Evolutionary conservation across 1,140 invertebrate species (phyloP).

Genomic region (Ips nitidus): DNA sequence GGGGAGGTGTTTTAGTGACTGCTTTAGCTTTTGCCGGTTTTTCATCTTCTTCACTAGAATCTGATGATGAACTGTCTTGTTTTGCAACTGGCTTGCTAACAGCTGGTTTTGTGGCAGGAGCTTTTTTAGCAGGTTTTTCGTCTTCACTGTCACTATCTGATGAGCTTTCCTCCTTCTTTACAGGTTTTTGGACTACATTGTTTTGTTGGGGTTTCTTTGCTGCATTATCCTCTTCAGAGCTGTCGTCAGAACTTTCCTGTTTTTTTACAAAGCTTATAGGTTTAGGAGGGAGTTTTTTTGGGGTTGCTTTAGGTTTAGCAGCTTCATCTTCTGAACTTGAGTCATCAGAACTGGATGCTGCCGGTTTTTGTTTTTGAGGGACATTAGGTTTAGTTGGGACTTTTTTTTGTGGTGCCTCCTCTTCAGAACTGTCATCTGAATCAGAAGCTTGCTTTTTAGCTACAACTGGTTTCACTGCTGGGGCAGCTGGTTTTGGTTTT

Average conservation of each 20-base stretch:
- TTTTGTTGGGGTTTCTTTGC: not conserved
- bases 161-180: slow-evolving; percentile 38
- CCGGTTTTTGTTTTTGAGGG: slow-evolving; percentile 18
- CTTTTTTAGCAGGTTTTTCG: not conserved
- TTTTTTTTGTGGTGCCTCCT: slow-evolving; percentile 22
- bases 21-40: slow-evolving; percentile 3
- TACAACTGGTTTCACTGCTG: not conserved
- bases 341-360: slow-evolving; percentile 36
- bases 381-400: not conserved
- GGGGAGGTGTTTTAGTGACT: not conserved
- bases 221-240: not conserved
- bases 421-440: slow-evolving; percentile 27
- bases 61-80: slow-evolving; percentile 1
- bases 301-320: slow-evolving; percentile 17
- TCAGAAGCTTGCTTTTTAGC: slow-evolving; percentile 8
- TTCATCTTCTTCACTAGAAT: slow-evolving; percentile 20
- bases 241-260: not conserved
- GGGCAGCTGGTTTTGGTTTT: not conserved
- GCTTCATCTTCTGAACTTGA: slow-evolving; percentile 33
- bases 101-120: not conserved
- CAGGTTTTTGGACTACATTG: slow-evolving; percentile 10
- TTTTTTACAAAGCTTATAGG: not conserved
- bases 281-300: too few species aligned
- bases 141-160: slow-evolving; percentile 38
- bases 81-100: not conserved